These are phyloP conservation scores for Copidosoma aretas DNA, from an alignment of 2,888 invertebrate species.

Conservation along the genomic window DNA sequence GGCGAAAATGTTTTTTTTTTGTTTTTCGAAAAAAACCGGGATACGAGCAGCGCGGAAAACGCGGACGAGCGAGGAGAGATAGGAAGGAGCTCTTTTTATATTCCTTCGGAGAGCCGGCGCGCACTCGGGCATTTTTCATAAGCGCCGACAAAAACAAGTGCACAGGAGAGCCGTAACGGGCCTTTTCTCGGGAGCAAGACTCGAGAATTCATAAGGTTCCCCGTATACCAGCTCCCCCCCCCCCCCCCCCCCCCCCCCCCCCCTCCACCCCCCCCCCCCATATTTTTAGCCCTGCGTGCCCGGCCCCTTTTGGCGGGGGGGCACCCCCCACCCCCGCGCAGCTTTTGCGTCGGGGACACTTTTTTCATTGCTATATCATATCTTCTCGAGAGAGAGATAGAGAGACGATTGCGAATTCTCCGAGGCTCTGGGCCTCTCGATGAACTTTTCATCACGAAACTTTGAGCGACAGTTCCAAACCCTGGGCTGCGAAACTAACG, in stretches of 20 bases:
- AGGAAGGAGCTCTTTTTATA: conserved; percentile 35
- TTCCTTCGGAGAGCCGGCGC: conserved; percentile 30
- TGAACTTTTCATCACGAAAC: too few relatives aligned
- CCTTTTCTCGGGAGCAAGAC: not conserved
- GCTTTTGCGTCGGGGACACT: not conserved
- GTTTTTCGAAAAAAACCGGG: too few relatives aligned
- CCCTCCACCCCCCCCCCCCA: conserved; percentile 13
- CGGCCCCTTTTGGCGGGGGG: conserved; percentile 17
- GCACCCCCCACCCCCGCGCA: not conserved
- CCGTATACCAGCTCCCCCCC: too few relatives aligned
- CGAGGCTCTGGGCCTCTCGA: too few relatives aligned
- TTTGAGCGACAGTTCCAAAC: too few relatives aligned
- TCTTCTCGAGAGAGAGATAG: too few relatives aligned
- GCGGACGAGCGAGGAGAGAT: too few relatives aligned
- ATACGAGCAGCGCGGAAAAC: too few relatives aligned
- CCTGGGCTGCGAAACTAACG: too few relatives aligned
- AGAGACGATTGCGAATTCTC: too few relatives aligned
- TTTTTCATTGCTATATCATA: too few relatives aligned
- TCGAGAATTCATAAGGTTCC: conserved; percentile 28
- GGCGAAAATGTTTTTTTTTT: too few relatives aligned
- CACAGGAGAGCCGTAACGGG: not conserved
- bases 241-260: not conserved
- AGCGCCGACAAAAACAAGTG: conserved; percentile 7
- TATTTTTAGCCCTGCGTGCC: conserved; percentile 19
- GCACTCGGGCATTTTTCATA: conserved; percentile 34